A percentile compares a stretch with the other conserved stretches of the same genome.
Conservation (phyloP, 2,797 vertebrate genomes). For the Picus viridis region DNA sequence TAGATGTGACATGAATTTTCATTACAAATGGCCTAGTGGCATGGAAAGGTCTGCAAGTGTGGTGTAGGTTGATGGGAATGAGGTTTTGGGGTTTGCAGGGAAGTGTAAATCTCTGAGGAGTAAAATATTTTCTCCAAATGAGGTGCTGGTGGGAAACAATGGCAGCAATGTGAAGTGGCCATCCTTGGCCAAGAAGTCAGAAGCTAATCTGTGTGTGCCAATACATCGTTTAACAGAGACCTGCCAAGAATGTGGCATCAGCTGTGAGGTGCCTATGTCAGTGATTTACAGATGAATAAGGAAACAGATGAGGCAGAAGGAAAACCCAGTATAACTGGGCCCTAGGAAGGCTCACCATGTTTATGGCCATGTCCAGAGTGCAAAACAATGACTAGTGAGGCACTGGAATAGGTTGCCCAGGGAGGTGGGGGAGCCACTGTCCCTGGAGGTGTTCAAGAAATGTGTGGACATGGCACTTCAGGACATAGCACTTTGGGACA, state of each 20-base stretch:
- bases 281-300: neutral
- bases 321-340: neutral
- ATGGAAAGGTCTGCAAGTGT: neutral
- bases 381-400: neutral
- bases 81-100: neutral
- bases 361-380: neutral
- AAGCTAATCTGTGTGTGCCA: neutral
- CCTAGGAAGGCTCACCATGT: neutral
- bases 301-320: neutral
- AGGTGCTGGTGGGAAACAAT: neutral
- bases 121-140: neutral
- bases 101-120: neutral
- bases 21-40: neutral
- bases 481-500: too few relatives aligned
- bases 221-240: neutral
- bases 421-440: too few relatives aligned
- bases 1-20: neutral
- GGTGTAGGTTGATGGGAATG: neutral
- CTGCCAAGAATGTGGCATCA: neutral
- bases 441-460: too few relatives aligned
- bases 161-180: neutral
- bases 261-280: neutral
- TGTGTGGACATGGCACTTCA: too few relatives aligned
- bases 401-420: too few relatives aligned
- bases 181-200: neutral